Percentiles rank a stretch among this genome's conserved stretches.
phyloP scores from a whole-genome alignment of 2,888 invertebrate genomes.

The Tenthredo notha region DNA sequence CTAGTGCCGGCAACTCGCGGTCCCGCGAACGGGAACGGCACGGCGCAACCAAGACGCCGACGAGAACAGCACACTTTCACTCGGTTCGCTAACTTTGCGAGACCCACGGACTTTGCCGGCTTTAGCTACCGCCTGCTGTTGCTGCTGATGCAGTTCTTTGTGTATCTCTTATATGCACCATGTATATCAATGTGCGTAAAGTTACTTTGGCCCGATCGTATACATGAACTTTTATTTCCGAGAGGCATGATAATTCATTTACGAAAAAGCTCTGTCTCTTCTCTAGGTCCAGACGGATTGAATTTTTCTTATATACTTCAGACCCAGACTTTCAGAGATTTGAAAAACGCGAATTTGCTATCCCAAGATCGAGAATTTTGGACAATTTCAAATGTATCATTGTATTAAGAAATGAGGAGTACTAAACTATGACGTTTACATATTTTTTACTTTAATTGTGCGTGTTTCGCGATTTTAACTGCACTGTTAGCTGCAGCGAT shows the following conservation, averaged over 20 bases:
- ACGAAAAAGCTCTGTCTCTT: no score
- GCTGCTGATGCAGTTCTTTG: conserved; percentile 21
- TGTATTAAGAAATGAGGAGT: no score
- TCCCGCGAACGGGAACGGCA: conserved; percentile 60
- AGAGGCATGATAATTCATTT: no score
- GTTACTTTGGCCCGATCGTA: not conserved
- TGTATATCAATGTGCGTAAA: not conserved
- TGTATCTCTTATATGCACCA: not conserved
- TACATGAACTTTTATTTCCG: not conserved
- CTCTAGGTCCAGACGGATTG: no score
- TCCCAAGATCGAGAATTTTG: not conserved
- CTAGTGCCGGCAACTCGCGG: conserved; percentile 65
- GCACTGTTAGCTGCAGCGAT: not conserved
- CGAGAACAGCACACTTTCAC: conserved; percentile 44
- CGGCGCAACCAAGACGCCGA: conserved; percentile 16
- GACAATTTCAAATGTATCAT: not conserved
- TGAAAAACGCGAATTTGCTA: not conserved
- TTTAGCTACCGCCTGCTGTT: conserved; percentile 8
- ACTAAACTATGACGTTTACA: not conserved
- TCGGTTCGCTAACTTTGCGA: conserved; percentile 49
- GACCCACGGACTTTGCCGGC: conserved; percentile 27
- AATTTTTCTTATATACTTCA: no score
- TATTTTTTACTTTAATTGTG: conserved; percentile 6
- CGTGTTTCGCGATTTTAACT: not conserved
- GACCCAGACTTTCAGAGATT: no score